These are phyloP conservation scores for Ciconia nigra DNA, from an alignment of 2,797 vertebrate genomes.

Conservation along the genomic window DNA sequence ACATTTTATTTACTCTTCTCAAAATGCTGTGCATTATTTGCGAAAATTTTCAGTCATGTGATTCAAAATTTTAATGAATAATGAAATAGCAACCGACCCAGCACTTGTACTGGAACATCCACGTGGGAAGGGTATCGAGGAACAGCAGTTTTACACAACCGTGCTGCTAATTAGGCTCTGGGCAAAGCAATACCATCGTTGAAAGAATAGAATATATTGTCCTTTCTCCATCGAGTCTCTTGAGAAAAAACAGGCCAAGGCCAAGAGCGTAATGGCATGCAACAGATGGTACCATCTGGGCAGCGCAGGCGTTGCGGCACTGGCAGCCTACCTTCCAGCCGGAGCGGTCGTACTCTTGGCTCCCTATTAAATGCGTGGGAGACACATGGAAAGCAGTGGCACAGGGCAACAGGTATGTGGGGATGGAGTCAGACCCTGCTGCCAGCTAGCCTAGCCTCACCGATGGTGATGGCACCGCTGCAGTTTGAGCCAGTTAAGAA, in stretches of 20 bases:
- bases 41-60: not conserved
- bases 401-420: not conserved
- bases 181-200: not conserved
- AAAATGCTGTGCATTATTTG: not conserved
- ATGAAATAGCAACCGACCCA: not conserved
- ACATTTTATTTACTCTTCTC: not conserved
- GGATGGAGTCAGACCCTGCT: not conserved
- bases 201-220: not conserved
- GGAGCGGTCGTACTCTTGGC: not conserved
- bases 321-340: not conserved
- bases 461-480: accelerated
- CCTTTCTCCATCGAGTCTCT: not conserved
- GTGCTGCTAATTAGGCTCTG: not conserved
- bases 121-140: not conserved
- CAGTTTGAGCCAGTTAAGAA: not conserved
- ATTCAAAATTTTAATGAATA: not conserved
- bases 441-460: not conserved
- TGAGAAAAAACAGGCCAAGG: not conserved
- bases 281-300: not conserved
- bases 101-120: not conserved
- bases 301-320: accelerated
- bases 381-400: not conserved
- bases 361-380: not conserved
- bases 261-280: not conserved
- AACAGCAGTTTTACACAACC: not conserved